phyloP scores from a whole-genome alignment of 2,113 vertebrate genomes.

The Osmerus eperlanus region DNA sequence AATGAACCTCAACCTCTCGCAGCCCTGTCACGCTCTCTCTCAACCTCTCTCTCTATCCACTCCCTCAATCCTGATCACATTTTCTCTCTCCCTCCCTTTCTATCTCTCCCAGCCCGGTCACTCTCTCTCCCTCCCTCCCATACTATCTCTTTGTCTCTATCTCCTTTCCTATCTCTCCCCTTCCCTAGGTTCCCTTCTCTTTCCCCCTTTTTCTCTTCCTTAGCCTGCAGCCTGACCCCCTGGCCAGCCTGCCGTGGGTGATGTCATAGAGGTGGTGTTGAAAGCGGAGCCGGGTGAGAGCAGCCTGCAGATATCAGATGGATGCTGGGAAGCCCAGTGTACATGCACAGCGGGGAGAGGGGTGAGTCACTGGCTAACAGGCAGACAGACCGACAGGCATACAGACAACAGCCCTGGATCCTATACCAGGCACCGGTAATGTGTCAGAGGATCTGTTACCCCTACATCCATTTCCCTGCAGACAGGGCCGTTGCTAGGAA shows the following conservation, averaged over 20 bases:
- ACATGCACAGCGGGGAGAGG: conserved; percentile 1
- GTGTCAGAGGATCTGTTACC: background rate
- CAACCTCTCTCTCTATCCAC: background rate
- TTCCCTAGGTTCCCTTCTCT: no score
- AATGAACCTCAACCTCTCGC: background rate
- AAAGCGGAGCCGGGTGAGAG: background rate
- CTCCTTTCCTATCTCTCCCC: background rate
- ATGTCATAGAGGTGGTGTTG: background rate
- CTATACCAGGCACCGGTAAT: background rate
- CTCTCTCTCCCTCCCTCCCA: background rate
- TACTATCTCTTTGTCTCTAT: background rate
- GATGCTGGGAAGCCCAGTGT: background rate
- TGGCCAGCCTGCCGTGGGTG: no score
- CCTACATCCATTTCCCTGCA: no score
- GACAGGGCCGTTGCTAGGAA: background rate
- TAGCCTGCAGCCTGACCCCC: no score
- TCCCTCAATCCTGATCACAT: background rate
- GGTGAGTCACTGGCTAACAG: conserved; percentile 33
- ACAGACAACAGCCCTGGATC: background rate
- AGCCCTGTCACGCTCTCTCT: background rate
- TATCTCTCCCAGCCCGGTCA: background rate
- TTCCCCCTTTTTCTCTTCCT: no score
- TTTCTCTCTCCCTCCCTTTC: background rate
- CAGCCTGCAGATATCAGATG: conserved; percentile 7
- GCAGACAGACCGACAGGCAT: background rate